phyloP scores from a whole-genome alignment of 2,113 vertebrate species.

The Calyptomena viridis region DNA sequence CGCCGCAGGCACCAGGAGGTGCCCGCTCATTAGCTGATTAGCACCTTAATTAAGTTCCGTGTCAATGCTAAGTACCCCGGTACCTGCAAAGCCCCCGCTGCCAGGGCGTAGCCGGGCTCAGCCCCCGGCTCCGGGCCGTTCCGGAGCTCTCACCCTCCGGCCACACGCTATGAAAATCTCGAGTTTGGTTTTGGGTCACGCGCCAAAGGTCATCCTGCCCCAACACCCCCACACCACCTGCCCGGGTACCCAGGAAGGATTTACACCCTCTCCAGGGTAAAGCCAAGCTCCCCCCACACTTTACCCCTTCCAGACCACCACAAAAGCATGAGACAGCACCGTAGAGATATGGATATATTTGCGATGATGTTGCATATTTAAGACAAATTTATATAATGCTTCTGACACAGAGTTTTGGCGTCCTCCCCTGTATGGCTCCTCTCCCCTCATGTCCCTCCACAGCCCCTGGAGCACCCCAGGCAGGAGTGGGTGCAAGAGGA shows the following conservation, averaged over 20 bases:
- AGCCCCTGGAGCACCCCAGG: neutral
- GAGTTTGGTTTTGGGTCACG: neutral
- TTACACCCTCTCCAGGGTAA: accelerated
- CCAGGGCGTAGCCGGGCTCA: neutral
- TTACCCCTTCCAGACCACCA: neutral
- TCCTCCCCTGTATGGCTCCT: neutral
- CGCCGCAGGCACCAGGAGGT: neutral
- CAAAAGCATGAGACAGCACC: neutral
- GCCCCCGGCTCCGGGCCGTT: no score
- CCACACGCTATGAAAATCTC: neutral
- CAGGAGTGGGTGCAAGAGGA: neutral
- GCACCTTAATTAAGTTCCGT: neutral
- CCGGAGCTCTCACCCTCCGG: neutral
- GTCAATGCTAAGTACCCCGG: neutral
- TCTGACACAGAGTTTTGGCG: neutral
- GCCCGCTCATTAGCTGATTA: neutral
- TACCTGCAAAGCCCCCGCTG: neutral
- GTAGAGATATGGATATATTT: slow-evolving; percentile 58
- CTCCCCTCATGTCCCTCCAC: neutral
- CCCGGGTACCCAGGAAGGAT: neutral
- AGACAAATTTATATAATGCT: slow-evolving; percentile 62
- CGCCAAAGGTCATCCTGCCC: neutral
- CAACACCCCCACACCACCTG: neutral
- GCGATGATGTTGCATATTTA: slow-evolving; percentile 59
- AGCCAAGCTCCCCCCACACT: neutral